Base-by-base conservation (phyloP, 2,888 invertebrate genomes). In the Alloscopus bannaensis region DNA sequence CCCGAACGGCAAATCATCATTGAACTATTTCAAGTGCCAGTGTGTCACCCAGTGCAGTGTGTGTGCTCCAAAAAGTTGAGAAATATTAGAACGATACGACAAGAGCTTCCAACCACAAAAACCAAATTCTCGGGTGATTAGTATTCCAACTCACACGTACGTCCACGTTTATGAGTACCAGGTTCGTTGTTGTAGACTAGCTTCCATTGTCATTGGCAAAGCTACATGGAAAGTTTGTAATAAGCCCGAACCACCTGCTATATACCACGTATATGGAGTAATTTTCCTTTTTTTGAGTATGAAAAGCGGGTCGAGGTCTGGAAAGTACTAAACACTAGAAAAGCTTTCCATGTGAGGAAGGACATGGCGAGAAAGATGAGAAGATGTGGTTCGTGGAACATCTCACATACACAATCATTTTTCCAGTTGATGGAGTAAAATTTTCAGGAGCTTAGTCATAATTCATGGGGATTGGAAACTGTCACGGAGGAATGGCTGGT, bases 341-440 rank as follows among this genome's bases (percentile, higher is more conserved):
- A 6, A 8, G 36, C 36, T 8, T 36, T 36, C 8, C 36, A 36
- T 36, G 36, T 13, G 6, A 6, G 36, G 8, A 36, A 8, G 13
- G 13, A 8, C 36, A 36, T 6, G 8, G 6, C 36, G 13, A 36
- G 13, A 13, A 36, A 6, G 13, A 36, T 8, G 13, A 36, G 13
- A 36, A 36, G 6, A 13, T 13, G 6, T 11, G 11, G 50, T 50
- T 18, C 50, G 20, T 42, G 42, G 8, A 42, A 42, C 42, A 42
- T 42, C 18, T 42, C n/a, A n/a, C n/a, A 8, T 42, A 42, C 8
- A 18, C 42, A 42, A 2, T 3, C 42, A 42, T 42, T 42, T 42
- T 42, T 42, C 42, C 50, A 50, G 50, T 50, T 18, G 20, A 50
- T 50, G 50, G 50, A 50, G 20, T 11, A 3, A 50, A 3, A 18